Evolutionary conservation across 1,140 invertebrate genomes (phyloP), one percentile per base, ranked within the genome.

Genomic region (Geopemphigus sp.): DNA sequence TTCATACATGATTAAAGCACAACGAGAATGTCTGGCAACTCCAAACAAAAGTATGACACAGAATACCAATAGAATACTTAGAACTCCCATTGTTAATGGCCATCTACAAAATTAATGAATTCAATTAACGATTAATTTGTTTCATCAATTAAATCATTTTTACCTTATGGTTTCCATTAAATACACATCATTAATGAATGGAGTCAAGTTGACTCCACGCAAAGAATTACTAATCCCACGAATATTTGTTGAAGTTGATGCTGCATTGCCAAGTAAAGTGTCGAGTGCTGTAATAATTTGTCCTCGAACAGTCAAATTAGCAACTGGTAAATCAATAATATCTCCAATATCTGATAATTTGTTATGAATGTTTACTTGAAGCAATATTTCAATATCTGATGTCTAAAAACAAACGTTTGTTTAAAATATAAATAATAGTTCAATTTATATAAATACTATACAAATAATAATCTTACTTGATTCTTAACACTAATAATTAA

Each of bases 1-100:
- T 82, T 87, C 88, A 88, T 85, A 94, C 88, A 92, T 91, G 83
- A 95, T 94, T 66, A 95, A 88, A 26, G 92, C 91, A 85, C 93
- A 94, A 83, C 93, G 88, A 4, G 92, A 94, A 85, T 94, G 92
- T 82, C 92, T 88, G 70, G 92, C 92, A 81, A 95, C 91, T 82
- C 93, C 94, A 84, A 94, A 92, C 80, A 95, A 87, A 81, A 95
- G 87, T 63, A 95, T 89, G 80, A 94, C 89, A 85, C 93, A 94
- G 45, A 95, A 88, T 32, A 94, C 89, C 78, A 94, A 89, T 63
- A 95, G 88, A 59, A 92, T 87, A 81, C 91, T 92, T 81, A 94
- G 86, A 6, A 94, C 87, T 47, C 89, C 91, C 89, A 94, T 92
- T 8, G 93, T 94, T 53, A 90, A 87, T 11, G 92, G 92, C 92